Evolutionary conservation across 2,888 invertebrate genomes (phyloP), one percentile per base, ranked within the genome.

Genomic region (Crossocerus cetratus): DNA sequence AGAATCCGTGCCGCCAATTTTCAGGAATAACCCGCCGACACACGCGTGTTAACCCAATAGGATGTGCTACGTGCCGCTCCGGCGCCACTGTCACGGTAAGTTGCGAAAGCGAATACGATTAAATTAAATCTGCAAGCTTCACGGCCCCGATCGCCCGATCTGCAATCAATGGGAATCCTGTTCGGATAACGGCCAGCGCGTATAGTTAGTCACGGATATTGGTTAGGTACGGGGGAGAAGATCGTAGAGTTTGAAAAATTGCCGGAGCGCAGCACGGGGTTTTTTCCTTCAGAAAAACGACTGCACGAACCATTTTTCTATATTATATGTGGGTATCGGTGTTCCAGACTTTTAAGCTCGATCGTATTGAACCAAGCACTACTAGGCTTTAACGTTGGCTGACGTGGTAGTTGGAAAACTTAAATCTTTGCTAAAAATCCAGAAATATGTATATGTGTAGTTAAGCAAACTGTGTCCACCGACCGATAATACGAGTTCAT

Each of bases 181-280:
- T 60, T 43, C 45, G 60, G 44, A 60, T 60, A 60, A 20, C 21
- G 44, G 60, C 60, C 21, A 2, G 32, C 32, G 32, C 21, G 49
- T 60, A n/a, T n/a, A 60, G 60, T 60, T 60, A 60, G 60, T 60
- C 60, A 60, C 44, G 60, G 45, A 45, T 60, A 60, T 60, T 60
- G 60, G 60, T 60, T 45, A 60, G 45, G 44, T 60, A 60, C 45
- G 21, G 44, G 44, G 49, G n/a, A 60, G 21, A 45, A 45, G 44
- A 45, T 60, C 60, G 60, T 60, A 60, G 44, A 11, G 60, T n/a
- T 60, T 60, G 60, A 60, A 60, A 60, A 60, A 60, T 60, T 22
- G 60, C 45, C 21, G 32, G 20, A 11, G 8, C 42, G 21, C 32
- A 8, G 59, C 43, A 43, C 21, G 60, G 44, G 32, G 5, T 32